phyloP scores from a whole-genome alignment of 2,113 vertebrate genomes.

The Ailurus styani region DNA sequence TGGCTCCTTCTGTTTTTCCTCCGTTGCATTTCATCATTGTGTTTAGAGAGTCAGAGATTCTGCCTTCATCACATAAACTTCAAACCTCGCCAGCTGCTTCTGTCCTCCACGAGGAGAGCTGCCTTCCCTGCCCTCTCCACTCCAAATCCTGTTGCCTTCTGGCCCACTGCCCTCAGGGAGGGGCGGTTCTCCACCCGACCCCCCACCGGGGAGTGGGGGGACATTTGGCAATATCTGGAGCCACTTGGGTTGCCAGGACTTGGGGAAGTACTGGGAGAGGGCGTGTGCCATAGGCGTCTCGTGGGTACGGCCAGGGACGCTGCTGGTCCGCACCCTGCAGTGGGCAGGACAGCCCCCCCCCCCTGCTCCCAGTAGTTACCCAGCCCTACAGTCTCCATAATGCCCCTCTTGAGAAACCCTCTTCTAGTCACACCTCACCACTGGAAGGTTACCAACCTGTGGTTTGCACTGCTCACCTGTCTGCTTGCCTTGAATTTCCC shows the following conservation, averaged over 20 bases:
- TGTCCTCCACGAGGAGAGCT: fast-evolving
- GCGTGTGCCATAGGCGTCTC: background rate
- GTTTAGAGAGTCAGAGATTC: background rate
- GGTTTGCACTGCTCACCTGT: fast-evolving
- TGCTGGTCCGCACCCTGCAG: fast-evolving
- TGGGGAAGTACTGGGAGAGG: background rate
- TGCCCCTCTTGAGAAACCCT: background rate
- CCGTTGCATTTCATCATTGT: background rate
- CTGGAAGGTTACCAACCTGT: background rate
- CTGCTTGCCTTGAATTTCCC: background rate
- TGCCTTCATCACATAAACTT: background rate
- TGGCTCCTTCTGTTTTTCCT: background rate
- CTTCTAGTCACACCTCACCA: background rate
- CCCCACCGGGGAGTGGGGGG: no score
- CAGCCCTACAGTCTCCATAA: fast-evolving
- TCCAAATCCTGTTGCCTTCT: background rate
- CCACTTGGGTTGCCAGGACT: background rate
- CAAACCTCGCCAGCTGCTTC: no score
- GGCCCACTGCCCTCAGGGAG: background rate
- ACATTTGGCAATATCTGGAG: background rate
- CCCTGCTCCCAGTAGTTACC: background rate
- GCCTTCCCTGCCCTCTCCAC: background rate
- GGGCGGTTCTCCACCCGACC: background rate
- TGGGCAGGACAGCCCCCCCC: fast-evolving
- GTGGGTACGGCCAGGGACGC: background rate